A percentile compares a stretch with the other conserved stretches of the same genome.
These are phyloP conservation scores for Drosophila maculinotata DNA, from an alignment of 2,888 invertebrate genomes.

Conservation along the genomic window DNA sequence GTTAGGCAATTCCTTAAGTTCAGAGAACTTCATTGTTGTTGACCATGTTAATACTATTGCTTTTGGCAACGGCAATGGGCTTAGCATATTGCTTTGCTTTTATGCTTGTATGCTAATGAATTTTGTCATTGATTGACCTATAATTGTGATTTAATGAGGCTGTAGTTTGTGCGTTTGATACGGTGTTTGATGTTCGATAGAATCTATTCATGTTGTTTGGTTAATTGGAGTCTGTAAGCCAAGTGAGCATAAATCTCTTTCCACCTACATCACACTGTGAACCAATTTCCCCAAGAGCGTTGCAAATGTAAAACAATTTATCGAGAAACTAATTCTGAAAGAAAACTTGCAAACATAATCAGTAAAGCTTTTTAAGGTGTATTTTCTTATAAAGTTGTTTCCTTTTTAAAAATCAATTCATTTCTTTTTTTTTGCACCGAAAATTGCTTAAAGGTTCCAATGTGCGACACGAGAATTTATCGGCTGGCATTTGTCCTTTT, in stretches of 20 bases:
- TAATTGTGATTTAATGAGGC: conserved; percentile 22
- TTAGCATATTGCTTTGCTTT: background rate
- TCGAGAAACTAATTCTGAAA: too few relatives aligned
- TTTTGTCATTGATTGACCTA: conserved; percentile 6
- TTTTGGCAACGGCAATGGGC: background rate
- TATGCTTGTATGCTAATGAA: conserved; percentile 19
- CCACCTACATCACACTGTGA: too few relatives aligned
- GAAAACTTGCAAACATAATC: too few relatives aligned
- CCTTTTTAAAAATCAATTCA: too few relatives aligned
- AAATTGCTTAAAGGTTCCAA: too few relatives aligned
- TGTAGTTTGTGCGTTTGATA: conserved; percentile 1
- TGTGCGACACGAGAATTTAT: conserved; percentile 62
- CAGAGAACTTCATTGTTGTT: background rate
- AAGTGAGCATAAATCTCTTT: conserved; percentile 13
- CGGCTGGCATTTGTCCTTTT: conserved; percentile 61
- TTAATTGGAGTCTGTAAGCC: conserved; percentile 13
- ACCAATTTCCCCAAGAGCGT: too few relatives aligned
- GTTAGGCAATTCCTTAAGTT: background rate
- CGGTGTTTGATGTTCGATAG: conserved; percentile 9
- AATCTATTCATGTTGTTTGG: background rate
- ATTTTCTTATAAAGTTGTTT: too few relatives aligned
- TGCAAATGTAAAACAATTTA: too few relatives aligned
- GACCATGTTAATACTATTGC: background rate
- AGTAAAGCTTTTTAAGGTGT: too few relatives aligned
- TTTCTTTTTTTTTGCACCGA: too few relatives aligned